Conservation (phyloP, 2,797 vertebrate species). For the Austrolebias charrua region DNA sequence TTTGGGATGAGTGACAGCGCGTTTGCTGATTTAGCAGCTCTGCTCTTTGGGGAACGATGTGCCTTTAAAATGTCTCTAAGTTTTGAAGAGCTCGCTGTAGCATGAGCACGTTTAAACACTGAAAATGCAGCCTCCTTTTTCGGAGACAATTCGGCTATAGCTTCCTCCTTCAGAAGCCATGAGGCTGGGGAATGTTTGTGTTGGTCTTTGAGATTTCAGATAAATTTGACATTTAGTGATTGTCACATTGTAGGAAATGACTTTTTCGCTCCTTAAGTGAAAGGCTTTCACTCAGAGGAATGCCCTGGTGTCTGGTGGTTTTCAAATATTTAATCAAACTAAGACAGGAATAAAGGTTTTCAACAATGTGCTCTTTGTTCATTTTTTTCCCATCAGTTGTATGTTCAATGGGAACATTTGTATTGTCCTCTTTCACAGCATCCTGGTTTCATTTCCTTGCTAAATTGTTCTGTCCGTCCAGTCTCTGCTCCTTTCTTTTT, state of each 20-base stretch:
- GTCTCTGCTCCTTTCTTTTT: slow-evolving; percentile 7
- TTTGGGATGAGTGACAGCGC: slow-evolving; percentile 28
- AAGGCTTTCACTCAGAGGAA: slow-evolving; percentile 35
- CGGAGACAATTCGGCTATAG: slow-evolving; percentile 1
- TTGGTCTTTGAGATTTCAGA: slow-evolving; percentile 32
- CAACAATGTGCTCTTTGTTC: slow-evolving; percentile 30
- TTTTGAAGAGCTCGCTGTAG: slow-evolving; percentile 15
- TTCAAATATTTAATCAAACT: slow-evolving; percentile 56
- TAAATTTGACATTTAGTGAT: slow-evolving; percentile 29
- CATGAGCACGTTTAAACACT: neutral
- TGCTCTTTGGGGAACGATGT: neutral
- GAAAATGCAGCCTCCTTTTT: slow-evolving; percentile 13
- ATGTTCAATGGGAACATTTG: slow-evolving; percentile 39
- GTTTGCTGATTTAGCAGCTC: slow-evolving; percentile 26
- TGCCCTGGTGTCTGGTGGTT: slow-evolving; percentile 14
- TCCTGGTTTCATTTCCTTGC: slow-evolving; percentile 23
- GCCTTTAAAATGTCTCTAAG: slow-evolving; percentile 7
- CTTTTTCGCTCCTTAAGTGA: slow-evolving; percentile 39
- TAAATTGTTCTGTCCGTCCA: neutral
- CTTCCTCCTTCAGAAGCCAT: slow-evolving; percentile 5
- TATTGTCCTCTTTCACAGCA: slow-evolving; percentile 37
- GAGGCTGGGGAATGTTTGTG: slow-evolving; percentile 12
- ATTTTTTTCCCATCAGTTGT: slow-evolving; percentile 33
- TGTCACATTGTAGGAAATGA: slow-evolving; percentile 43
- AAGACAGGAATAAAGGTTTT: slow-evolving; percentile 34